These are phyloP conservation scores for Lasioglossum marginatum DNA, from an alignment of 2,888 invertebrate genomes.

Conservation along the genomic window DNA sequence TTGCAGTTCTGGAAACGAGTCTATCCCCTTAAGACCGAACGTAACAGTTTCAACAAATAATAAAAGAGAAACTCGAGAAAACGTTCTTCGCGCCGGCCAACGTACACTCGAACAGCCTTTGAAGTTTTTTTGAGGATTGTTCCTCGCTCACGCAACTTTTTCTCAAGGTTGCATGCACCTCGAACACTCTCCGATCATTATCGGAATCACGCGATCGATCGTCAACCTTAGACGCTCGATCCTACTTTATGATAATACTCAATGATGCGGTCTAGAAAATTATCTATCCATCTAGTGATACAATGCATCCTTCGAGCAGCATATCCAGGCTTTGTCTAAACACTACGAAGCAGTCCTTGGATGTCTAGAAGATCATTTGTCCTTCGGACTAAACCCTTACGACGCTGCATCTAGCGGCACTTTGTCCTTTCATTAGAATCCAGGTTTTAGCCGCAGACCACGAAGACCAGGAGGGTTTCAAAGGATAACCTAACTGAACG, in stretches of 20 bases:
- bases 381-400: not conserved
- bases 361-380: not conserved
- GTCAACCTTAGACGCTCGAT: not conserved
- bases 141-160: not conserved
- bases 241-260: not conserved
- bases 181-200: not conserved
- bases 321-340: not conserved
- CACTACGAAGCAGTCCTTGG: not conserved
- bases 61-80: not conserved
- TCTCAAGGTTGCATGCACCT: slow-evolving; percentile 1
- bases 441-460: not conserved
- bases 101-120: not conserved
- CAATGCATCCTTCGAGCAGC: not conserved
- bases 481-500: not conserved
- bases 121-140: not conserved
- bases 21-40: not conserved
- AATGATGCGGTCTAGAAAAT: not conserved
- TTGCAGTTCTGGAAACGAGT: no score
- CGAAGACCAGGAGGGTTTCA: not conserved
- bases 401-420: not conserved
- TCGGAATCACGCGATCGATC: not conserved
- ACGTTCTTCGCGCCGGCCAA: not conserved
- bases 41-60: not conserved
- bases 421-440: not conserved
- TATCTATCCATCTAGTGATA: not conserved